phyloP scores from a whole-genome alignment of 2,888 invertebrate genomes.

The Leptopilina drosophilae region DNA sequence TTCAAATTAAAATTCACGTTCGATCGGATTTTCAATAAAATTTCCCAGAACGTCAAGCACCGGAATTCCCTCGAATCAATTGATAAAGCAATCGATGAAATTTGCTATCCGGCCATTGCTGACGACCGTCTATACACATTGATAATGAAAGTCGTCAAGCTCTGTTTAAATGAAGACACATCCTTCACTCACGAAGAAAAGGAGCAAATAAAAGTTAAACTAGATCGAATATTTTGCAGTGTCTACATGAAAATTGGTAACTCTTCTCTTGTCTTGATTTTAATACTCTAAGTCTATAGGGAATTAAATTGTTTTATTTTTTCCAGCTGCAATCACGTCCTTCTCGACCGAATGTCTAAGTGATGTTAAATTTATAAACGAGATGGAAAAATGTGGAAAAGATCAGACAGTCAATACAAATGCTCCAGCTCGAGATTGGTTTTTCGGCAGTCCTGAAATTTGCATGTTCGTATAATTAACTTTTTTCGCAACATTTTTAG shows the following conservation, averaged over 20 bases:
- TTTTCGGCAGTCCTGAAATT: not conserved
- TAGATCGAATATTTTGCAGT: slow-evolving; percentile 1
- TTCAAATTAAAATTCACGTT: not conserved
- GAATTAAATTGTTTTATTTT: not conserved
- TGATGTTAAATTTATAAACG: not conserved
- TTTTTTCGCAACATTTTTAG: too few relatives aligned
- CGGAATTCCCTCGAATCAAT: not conserved
- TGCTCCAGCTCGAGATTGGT: not conserved
- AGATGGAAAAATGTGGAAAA: not conserved
- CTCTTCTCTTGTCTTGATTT: too few relatives aligned
- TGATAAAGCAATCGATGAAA: not conserved
- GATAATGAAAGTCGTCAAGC: not conserved
- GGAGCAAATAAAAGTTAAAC: not conserved
- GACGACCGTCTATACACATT: not conserved
- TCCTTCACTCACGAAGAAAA: not conserved
- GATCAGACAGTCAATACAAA: not conserved
- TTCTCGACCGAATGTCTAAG: slow-evolving; percentile 4
- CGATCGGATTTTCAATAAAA: not conserved
- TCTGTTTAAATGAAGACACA: not conserved
- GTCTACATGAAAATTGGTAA: slow-evolving; percentile 16
- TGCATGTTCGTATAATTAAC: not conserved
- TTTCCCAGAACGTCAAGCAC: not conserved
- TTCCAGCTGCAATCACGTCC: slow-evolving; percentile 7
- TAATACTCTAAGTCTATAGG: too few relatives aligned
- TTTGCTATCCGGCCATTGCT: not conserved